phyloP scores from a whole-genome alignment of 2,888 invertebrate genomes.

The Agelastica alni region DNA sequence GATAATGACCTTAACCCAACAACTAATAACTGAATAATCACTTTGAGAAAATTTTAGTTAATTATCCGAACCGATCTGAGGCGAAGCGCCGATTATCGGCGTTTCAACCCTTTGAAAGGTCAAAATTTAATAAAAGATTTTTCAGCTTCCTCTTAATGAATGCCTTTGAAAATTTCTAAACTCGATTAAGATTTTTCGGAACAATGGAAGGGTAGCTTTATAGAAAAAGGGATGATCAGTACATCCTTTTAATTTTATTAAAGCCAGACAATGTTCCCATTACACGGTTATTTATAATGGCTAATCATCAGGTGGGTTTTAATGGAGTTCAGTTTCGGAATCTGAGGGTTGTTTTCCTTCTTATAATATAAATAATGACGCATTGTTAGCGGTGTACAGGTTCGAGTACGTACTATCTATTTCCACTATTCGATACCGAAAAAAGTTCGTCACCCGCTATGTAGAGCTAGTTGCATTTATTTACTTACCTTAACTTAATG shows the following conservation, averaged over 20 bases:
- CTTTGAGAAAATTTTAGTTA: constrained; percentile 12
- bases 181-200: constrained; percentile 31
- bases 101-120: constrained; percentile 36
- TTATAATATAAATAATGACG: no score
- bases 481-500: no score
- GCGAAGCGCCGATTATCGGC: constrained; percentile 3
- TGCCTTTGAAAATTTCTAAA: constrained; percentile 26
- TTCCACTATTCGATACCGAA: no score
- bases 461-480: no score
- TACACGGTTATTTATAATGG: constrained; percentile 31
- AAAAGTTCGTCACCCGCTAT: no score
- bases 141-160: constrained; percentile 34
- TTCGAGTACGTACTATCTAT: no score
- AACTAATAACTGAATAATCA: constrained; percentile 14
- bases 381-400: no score
- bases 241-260: constrained; percentile 31
- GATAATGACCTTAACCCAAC: constrained; percentile 7
- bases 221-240: constrained; percentile 28
- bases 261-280: constrained; percentile 28
- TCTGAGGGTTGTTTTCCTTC: constrained; percentile 5
- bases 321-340: constrained; percentile 6
- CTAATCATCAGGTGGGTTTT: constrained; percentile 24
- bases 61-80: constrained; percentile 3
- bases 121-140: constrained; percentile 39
- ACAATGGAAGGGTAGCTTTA: constrained; percentile 27